Percentiles rank a stretch among this genome's conserved stretches.
Evolutionary conservation across 2,888 invertebrate species (phyloP).

Genomic region (Elegia similella): DNA sequence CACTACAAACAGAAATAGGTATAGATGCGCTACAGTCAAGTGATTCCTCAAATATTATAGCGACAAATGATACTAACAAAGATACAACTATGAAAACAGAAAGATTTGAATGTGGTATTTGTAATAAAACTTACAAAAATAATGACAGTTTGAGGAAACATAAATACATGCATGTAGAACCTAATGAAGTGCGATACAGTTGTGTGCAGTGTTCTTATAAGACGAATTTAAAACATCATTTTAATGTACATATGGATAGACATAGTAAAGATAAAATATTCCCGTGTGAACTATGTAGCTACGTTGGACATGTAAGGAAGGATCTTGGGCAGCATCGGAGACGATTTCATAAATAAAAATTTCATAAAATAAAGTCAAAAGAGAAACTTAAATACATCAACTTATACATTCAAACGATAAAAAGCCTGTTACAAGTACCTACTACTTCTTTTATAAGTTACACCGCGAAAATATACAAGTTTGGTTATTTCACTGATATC

Average conservation of each 20-base stretch:
- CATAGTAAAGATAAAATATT: conserved; percentile 8
- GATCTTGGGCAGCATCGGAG: background rate
- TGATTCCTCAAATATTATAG: too few relatives aligned
- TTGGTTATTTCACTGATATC: too few relatives aligned
- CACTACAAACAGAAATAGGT: too few relatives aligned
- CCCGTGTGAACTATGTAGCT: background rate
- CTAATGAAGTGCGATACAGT: background rate
- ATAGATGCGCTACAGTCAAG: too few relatives aligned
- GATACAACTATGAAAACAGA: background rate
- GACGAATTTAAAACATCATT: background rate
- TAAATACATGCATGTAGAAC: background rate
- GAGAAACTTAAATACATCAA: background rate
- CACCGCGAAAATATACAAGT: too few relatives aligned
- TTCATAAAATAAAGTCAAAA: too few relatives aligned
- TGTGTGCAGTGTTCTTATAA: background rate
- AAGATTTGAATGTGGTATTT: conserved; percentile 6
- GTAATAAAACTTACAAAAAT: conserved; percentile 4
- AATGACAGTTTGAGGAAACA: background rate
- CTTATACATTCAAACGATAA: too few relatives aligned
- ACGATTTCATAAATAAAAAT: background rate
- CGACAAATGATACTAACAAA: background rate
- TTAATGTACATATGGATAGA: background rate
- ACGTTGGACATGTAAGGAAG: background rate
- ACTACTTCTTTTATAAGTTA: too few relatives aligned
- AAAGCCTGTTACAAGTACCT: too few relatives aligned